Evolutionary conservation across 2,113 vertebrate genomes (phyloP), one percentile per base, ranked within the genome.

Genomic region (Chaetops frenatus): DNA sequence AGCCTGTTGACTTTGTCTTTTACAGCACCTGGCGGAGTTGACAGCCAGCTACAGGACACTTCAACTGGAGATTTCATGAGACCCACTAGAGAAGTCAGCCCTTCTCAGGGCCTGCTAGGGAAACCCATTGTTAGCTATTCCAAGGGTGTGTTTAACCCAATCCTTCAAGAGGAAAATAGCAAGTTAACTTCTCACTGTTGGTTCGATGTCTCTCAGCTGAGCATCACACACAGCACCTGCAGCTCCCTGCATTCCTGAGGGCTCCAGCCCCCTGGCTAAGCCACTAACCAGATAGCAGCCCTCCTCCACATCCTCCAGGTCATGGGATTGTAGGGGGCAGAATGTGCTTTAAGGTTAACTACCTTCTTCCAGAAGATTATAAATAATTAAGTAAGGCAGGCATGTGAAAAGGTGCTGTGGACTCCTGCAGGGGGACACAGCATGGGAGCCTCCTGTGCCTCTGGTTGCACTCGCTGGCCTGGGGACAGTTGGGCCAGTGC

Each of bases 381-480:
- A 57, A 81, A 78, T 84, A 86, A 92, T 92, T 66, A 56, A 36
- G 47, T 35, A 21, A 94, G 62, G 58, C 56, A 93, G 58, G 20
- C 14, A 44, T 54, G 31, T 71, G 56, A 50, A 73, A 83, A 94
- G 35, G 12, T 1, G 2, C 9, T 69, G 28, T 9, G 47, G 38
- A 40, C 6, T 60, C 14, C 47, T 42, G 17, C 51, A 42, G 64
- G 7, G 10, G 19, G 1, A 54, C 33, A 24, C 7, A 38, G 36
- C 51, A 53, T 8, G 16, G 36, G 23, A 81, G 3, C 33, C 31
- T 91, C n/a, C 60, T 38, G 44, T 7, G 18, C 10, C 35, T 45
- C 9, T 0, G 0, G 17, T 16, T 31, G 16, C 29, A 22, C 1
- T 6, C 0, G 0, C n/a, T 70, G 62, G 36, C 7, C 4, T 23